These are phyloP conservation scores for Pterostichus niger DNA, from an alignment of 2,888 invertebrate species.

Conservation along the genomic window DNA sequence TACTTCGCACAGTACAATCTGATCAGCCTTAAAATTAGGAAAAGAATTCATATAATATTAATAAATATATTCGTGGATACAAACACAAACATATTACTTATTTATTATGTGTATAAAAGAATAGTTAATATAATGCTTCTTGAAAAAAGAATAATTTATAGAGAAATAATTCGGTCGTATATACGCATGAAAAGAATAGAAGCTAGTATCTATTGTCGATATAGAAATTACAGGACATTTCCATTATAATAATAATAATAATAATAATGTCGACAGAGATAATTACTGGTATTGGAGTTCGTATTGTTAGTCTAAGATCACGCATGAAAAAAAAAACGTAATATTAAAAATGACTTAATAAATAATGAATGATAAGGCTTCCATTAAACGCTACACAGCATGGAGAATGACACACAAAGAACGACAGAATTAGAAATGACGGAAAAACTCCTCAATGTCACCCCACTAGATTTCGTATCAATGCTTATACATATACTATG, in stretches of 20 bases:
- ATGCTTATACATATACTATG: not conserved
- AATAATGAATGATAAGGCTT: conserved; percentile 73
- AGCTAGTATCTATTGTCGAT: conserved; percentile 41
- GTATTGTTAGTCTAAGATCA: conserved; percentile 65
- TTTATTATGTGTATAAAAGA: conserved; percentile 33
- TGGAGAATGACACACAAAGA: conserved; percentile 40
- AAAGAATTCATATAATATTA: not conserved
- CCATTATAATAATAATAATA: conserved; percentile 63
- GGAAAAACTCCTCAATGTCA: conserved; percentile 22
- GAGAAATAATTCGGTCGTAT: not conserved
- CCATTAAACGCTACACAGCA: conserved; percentile 50
- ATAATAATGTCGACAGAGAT: conserved; percentile 27
- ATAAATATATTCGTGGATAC: conserved; percentile 13
- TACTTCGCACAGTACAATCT: not conserved
- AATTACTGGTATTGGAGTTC: conserved; percentile 53
- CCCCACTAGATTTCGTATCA: not conserved
- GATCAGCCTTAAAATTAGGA: too few species aligned
- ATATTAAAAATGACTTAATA: conserved; percentile 76
- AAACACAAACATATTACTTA: conserved; percentile 19
- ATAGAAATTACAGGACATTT: conserved; percentile 52
- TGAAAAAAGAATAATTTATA: conserved; percentile 16
- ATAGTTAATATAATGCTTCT: conserved; percentile 35
- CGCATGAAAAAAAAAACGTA: conserved; percentile 68
- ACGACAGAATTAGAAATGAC: conserved; percentile 33
- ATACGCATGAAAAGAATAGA: conserved; percentile 51